Evolutionary conservation across 2,113 vertebrate species (phyloP).

Genomic region (Catharus minimus): DNA sequence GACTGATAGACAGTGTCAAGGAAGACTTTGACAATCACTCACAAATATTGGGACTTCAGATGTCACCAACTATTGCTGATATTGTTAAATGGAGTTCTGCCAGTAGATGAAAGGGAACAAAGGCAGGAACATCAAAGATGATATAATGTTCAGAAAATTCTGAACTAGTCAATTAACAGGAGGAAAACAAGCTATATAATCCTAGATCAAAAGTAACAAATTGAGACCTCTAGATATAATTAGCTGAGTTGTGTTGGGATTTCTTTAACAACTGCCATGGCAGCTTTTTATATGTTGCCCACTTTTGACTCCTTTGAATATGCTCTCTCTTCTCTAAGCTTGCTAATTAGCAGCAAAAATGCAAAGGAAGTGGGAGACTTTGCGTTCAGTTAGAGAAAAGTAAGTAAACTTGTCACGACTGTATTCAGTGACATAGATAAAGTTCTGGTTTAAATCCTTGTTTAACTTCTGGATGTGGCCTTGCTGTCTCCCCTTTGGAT

Average conservation of each 20-base stretch:
- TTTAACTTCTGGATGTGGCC: background rate
- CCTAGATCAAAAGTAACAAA: conserved; percentile 55
- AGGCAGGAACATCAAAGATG: background rate
- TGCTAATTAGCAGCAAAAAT: conserved; percentile 27
- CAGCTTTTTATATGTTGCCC: conserved; percentile 16
- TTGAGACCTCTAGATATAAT: conserved; percentile 34
- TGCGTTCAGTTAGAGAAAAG: background rate
- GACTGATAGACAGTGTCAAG: background rate
- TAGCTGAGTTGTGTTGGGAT: conserved; percentile 48
- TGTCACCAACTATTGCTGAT: background rate
- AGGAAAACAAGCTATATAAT: conserved; percentile 23
- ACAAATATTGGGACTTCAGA: background rate
- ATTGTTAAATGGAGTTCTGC: background rate
- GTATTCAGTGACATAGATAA: background rate
- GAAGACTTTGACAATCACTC: background rate
- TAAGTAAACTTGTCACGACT: background rate
- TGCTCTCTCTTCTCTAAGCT: background rate
- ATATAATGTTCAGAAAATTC: conserved; percentile 5
- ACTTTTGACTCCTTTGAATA: conserved; percentile 29
- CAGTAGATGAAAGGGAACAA: background rate
- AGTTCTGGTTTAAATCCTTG: background rate
- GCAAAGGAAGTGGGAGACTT: background rate
- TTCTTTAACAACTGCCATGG: conserved; percentile 33
- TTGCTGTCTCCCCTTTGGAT: background rate
- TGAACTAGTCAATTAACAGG: conserved; percentile 33